Evolutionary conservation across 2,113 vertebrate genomes (phyloP).

Genomic region (Grantiella picta): DNA sequence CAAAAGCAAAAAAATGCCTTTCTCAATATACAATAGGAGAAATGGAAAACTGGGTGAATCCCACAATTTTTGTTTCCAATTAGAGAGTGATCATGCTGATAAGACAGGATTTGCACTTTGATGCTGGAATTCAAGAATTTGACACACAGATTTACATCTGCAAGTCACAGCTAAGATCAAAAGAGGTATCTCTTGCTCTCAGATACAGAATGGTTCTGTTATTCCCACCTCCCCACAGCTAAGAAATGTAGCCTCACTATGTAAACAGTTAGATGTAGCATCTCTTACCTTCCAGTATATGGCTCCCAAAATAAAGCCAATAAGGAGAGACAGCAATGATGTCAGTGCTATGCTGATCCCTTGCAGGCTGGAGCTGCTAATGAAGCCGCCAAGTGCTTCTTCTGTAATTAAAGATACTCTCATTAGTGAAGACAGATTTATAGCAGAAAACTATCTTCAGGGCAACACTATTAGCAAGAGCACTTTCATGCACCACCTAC

Average conservation of each 20-base stretch:
- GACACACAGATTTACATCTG: not conserved
- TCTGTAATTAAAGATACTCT: conserved; percentile 67
- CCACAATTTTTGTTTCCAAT: not conserved
- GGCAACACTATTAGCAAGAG: not conserved
- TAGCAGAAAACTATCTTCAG: conserved; percentile 8
- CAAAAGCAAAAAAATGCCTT: not conserved
- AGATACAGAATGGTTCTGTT: not conserved
- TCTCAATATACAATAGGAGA: not conserved
- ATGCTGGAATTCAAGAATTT: not conserved
- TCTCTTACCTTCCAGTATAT: conserved; percentile 79
- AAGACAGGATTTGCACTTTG: not conserved
- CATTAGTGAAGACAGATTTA: conserved; percentile 34
- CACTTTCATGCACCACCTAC: not conserved
- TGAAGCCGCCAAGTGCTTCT: conserved; percentile 47
- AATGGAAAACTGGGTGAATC: not conserved
- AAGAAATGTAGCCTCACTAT: not conserved
- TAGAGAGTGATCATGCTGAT: not conserved
- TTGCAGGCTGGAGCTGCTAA: conserved; percentile 61
- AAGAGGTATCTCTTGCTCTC: not conserved
- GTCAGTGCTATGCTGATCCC: conserved; percentile 74
- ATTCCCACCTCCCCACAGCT: not conserved
- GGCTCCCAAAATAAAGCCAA: conserved; percentile 78
- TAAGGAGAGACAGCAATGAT: conserved; percentile 70
- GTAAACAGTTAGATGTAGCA: not conserved
- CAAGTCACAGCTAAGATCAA: not conserved